Base-by-base conservation (phyloP, 2,888 invertebrate genomes). In the Phoronis australis region DNA sequence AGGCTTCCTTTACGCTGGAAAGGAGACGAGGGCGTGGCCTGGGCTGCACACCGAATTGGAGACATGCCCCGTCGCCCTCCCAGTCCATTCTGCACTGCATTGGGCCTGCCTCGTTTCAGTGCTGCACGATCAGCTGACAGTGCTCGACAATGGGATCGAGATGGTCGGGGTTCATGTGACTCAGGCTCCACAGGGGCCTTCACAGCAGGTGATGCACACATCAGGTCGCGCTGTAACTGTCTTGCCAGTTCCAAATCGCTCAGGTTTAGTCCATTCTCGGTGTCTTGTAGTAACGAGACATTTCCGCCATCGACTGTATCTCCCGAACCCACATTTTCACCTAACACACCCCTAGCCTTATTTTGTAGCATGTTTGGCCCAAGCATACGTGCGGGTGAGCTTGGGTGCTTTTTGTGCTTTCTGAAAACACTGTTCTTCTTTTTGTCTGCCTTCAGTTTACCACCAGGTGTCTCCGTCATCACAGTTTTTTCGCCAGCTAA, bases 71-170 rank as follows among this genome's bases (percentile, higher is more conserved):
- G 9, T 9, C 9, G 9, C 9, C 31, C 15, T 39, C 61, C 47
- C 42, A 70, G 53, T 3, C 71, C 71, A 40, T 62, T 62, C 27
- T 54, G 56, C 15, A 68, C 45, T 12, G 68, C 65, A 55, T 71
- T 72, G 4, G 71, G 71, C 35, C 57, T 54, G 1, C 70, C 72
- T 25, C 71, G 56, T 37, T 55, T 52, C 12, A 66, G 46, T 23
- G 54, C 43, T 5, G 15, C 27, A n/a, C 9, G 18, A 12, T 56
- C 57, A 0, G 54, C 44, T 18, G 56, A 57, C n/a, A 40, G 41
- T 15, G 56, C 56, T 4, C 56, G 45, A 4, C 48, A 42, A 27
- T 50, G 45, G 21, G 51, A 48, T 26, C 41, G 45, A n/a, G n/a
- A n/a, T 9, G 31, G 31, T 31, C 15, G 9, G 9, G 15, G 9